These are phyloP conservation scores for Sisyra nigra DNA, from an alignment of 2,888 invertebrate genomes.

Conservation along the genomic window DNA sequence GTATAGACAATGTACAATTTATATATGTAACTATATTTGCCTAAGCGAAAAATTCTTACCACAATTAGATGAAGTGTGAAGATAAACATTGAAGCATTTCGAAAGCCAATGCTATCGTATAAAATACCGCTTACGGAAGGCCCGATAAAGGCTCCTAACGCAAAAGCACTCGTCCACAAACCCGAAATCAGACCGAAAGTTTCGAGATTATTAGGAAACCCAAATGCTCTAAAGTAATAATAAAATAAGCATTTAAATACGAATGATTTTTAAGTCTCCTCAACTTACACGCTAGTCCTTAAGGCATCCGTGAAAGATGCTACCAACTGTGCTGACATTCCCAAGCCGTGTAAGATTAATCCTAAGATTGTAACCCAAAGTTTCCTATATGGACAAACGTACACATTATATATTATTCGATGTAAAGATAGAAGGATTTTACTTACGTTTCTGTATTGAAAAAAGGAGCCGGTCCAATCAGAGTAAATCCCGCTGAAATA, in stretches of 20 bases:
- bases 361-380: slow-evolving; percentile 53
- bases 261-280: neutral
- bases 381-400: slow-evolving; percentile 31
- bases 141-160: slow-evolving; percentile 73
- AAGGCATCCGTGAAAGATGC: slow-evolving; percentile 76
- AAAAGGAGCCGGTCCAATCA: slow-evolving; percentile 71
- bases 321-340: slow-evolving; percentile 70
- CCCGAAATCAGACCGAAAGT: slow-evolving; percentile 84
- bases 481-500: slow-evolving; percentile 48
- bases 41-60: slow-evolving; percentile 33
- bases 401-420: too few species aligned
- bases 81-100: slow-evolving; percentile 53
- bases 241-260: slow-evolving; percentile 4
- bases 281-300: slow-evolving; percentile 59
- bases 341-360: slow-evolving; percentile 63
- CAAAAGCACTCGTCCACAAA: slow-evolving; percentile 80
- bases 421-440: slow-evolving; percentile 2
- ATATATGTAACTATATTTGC: neutral
- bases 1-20: slow-evolving; percentile 6
- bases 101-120: slow-evolving; percentile 55
- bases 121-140: slow-evolving; percentile 61
- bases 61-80: slow-evolving; percentile 45
- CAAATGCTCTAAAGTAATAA: slow-evolving; percentile 39
- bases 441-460: slow-evolving; percentile 43
- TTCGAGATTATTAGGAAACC: slow-evolving; percentile 69